Evolutionary conservation across 1,140 invertebrate species (phyloP).

Genomic region (Mesaphorura yosii): DNA sequence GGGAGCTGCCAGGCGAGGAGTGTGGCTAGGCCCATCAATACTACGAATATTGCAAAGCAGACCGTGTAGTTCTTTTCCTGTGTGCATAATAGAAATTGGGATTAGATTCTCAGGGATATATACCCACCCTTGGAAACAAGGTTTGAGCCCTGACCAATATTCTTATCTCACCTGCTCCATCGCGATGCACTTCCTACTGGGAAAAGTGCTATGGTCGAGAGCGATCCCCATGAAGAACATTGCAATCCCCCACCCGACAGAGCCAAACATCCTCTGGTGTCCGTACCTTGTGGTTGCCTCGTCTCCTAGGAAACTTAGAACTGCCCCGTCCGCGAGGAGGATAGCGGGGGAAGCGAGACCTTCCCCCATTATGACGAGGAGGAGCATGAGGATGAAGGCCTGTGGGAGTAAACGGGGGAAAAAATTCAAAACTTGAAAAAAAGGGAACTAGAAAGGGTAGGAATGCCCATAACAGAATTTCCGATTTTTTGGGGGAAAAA

Average conservation of each 20-base stretch:
- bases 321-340: conserved; percentile 88
- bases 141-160: background rate
- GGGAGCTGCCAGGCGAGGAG: conserved; percentile 44
- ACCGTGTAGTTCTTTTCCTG: conserved; percentile 93
- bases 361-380: conserved; percentile 90
- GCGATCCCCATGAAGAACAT: conserved; percentile 99
- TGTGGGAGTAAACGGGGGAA: conserved; percentile 1
- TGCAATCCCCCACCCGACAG: conserved; percentile 90
- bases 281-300: conserved; percentile 83
- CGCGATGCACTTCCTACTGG: conserved; percentile 37
- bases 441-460: no score
- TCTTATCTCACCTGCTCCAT: conserved; percentile 16
- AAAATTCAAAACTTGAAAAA: background rate
- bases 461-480: no score
- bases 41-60: conserved; percentile 91
- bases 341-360: conserved; percentile 96
- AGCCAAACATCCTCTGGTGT: conserved; percentile 96
- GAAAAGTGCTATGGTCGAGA: conserved; percentile 92
- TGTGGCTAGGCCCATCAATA: conserved; percentile 87
- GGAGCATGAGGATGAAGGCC: conserved; percentile 82
- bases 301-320: conserved; percentile 79
- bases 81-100: no score
- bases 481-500: no score
- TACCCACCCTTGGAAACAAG: background rate
- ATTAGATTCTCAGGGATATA: no score